Percentiles rank a stretch among this genome's conserved stretches.
Conservation (phyloP, 2,113 vertebrate genomes). For the Triplophysa rosa region DNA sequence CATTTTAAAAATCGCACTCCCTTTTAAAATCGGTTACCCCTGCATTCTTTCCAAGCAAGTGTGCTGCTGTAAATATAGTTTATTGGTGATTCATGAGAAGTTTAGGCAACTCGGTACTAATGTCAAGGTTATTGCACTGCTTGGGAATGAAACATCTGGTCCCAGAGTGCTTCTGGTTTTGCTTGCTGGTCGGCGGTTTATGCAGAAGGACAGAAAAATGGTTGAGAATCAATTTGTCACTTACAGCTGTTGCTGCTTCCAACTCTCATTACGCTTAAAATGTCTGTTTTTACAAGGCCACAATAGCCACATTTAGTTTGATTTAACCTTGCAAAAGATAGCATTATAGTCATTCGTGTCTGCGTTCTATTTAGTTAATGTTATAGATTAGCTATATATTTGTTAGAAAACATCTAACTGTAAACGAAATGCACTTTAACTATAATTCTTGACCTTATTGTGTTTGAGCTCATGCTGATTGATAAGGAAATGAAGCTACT, state of each 20-base stretch:
- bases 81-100: constrained; percentile 1
- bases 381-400: background rate
- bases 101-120: background rate
- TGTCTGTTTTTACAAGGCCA: background rate
- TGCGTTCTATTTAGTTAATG: background rate
- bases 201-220: background rate
- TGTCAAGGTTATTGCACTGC: constrained; percentile 60
- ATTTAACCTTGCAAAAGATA: background rate
- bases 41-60: background rate
- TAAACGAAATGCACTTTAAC: constrained; percentile 23
- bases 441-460: constrained; percentile 14
- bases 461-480: constrained; percentile 26
- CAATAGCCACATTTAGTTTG: background rate
- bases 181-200: background rate
- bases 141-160: constrained; percentile 74
- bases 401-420: background rate
- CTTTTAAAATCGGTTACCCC: no score
- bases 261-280: background rate
- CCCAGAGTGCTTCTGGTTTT: constrained; percentile 25
- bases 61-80: background rate
- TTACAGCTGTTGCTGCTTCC: constrained; percentile 20
- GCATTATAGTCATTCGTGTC: background rate
- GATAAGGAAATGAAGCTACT: constrained; percentile 37
- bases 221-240: constrained; percentile 29
- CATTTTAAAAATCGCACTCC: no score